These are phyloP conservation scores for Tauraco hartlaubi DNA, from an alignment of 2,797 vertebrate species.

Conservation along the genomic window DNA sequence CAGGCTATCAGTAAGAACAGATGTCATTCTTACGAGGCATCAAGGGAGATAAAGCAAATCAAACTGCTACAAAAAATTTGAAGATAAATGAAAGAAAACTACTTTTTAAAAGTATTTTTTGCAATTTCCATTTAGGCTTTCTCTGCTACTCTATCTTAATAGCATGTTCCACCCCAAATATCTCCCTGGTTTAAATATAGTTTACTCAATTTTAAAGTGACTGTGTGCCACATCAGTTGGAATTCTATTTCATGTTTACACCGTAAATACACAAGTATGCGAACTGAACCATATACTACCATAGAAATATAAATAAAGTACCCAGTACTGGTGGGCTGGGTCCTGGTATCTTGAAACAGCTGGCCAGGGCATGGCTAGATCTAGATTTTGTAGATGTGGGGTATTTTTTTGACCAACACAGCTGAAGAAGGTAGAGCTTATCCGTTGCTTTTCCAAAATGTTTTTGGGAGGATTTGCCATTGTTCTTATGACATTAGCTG, in stretches of 20 bases:
- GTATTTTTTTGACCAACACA: neutral
- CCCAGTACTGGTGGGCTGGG: neutral
- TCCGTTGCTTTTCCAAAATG: neutral
- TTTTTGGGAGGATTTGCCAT: neutral
- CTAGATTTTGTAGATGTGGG: neutral
- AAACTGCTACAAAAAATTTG: neutral
- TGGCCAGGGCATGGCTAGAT: neutral
- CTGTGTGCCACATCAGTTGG: neutral
- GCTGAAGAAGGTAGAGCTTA: neutral
- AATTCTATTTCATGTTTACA: neutral
- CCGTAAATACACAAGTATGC: neutral
- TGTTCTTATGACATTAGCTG: neutral
- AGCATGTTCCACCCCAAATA: neutral
- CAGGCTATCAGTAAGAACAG: neutral
- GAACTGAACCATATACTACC: neutral
- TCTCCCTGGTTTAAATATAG: neutral
- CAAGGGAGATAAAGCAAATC: neutral
- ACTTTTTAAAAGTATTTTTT: neutral
- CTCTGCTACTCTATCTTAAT: neutral
- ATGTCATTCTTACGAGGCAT: neutral
- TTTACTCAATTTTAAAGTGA: neutral
- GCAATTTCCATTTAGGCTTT: neutral
- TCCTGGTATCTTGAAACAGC: neutral
- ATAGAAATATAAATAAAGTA: neutral
- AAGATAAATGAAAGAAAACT: neutral